Percentiles rank a stretch among this genome's conserved stretches.
phyloP scores from a whole-genome alignment of 2,113 vertebrate genomes.

The Zapornia atra region DNA sequence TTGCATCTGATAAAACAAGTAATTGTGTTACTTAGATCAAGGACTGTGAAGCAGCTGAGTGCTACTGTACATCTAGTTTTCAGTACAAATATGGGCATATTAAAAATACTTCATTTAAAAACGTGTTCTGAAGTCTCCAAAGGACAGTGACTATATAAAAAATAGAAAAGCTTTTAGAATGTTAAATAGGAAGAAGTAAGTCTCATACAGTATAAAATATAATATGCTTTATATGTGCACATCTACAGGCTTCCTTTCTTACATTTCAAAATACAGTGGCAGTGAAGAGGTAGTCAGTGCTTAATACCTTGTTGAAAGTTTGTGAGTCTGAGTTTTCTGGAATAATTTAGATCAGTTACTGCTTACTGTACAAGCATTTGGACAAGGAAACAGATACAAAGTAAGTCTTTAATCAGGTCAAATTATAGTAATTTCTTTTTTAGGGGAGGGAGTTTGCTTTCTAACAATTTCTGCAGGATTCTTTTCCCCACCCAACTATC shows the following conservation, averaged over 20 bases:
- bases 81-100: not conserved
- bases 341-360: not conserved
- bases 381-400: not conserved
- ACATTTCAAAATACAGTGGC: not conserved
- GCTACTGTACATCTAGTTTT: not conserved
- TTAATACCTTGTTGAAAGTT: not conserved
- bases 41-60: not conserved
- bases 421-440: not conserved
- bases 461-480: not conserved
- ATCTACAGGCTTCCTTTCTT: not conserved
- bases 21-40: not conserved
- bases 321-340: not conserved
- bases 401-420: not conserved
- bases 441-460: not conserved
- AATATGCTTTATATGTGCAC: accelerated
- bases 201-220: not conserved
- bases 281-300: not conserved
- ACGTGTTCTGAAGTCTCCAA: not conserved
- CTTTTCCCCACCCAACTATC: not conserved
- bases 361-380: not conserved
- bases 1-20: not conserved
- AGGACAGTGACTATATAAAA: not conserved
- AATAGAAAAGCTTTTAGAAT: not conserved
- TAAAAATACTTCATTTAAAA: not conserved
- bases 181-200: not conserved